These are phyloP conservation scores for Myiothlypis coronata DNA, from an alignment of 2,797 vertebrate genomes.

Conservation along the genomic window DNA sequence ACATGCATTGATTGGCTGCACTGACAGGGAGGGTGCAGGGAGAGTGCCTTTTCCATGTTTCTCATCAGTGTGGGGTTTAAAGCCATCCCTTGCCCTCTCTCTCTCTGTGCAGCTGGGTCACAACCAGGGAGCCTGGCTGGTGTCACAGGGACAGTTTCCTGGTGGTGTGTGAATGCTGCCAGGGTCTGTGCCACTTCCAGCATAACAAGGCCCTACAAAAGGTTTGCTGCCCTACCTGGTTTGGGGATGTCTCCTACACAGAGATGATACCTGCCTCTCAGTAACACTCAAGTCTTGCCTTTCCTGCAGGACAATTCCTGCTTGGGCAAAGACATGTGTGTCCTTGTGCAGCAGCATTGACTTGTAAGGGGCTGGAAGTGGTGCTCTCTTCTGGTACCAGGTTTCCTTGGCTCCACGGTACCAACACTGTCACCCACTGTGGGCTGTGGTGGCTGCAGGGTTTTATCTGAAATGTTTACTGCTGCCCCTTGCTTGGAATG, in stretches of 20 bases:
- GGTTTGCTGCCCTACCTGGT: neutral
- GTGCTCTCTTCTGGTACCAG: neutral
- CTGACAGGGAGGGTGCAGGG: neutral
- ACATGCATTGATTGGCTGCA: neutral
- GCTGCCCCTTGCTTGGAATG: neutral
- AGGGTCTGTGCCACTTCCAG: neutral
- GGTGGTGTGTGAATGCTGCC: neutral
- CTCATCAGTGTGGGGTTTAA: neutral
- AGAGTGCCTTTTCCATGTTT: neutral
- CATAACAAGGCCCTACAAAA: neutral
- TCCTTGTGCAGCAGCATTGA: neutral
- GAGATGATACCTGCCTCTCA: neutral
- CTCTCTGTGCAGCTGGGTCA: neutral
- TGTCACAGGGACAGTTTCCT: neutral
- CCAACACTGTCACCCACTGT: fast-evolving
- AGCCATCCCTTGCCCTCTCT: neutral
- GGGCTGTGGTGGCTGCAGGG: neutral
- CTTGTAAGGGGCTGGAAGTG: neutral
- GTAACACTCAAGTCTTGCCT: neutral
- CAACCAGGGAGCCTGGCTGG: neutral
- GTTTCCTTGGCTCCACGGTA: neutral
- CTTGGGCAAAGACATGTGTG: neutral
- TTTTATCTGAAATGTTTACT: neutral
- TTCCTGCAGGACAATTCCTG: neutral
- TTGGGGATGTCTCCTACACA: neutral